Conservation (phyloP, 2,113 vertebrate genomes). For the Callospermophilus lateralis region DNA sequence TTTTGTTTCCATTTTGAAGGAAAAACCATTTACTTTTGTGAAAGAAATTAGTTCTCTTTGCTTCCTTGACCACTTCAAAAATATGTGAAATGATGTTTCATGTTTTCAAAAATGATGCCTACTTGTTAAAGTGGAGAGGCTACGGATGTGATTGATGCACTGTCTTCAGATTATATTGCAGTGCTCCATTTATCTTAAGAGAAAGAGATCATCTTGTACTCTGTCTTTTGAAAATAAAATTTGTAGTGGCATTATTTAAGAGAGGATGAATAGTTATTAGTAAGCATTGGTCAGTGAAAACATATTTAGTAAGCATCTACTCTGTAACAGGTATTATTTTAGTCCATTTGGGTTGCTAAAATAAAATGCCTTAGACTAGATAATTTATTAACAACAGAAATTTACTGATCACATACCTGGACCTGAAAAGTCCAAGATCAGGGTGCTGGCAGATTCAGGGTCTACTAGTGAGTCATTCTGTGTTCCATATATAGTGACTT, state of each 20-base stretch:
- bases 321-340: not conserved
- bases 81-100: not conserved
- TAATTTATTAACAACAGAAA: not conserved
- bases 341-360: not conserved
- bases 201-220: not conserved
- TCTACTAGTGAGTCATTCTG: not conserved
- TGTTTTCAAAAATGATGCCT: not conserved
- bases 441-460: not conserved
- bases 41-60: not conserved
- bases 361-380: not conserved
- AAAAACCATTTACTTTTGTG: not conserved
- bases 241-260: not conserved
- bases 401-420: not conserved
- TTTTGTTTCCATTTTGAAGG: not conserved
- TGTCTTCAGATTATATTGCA: not conserved
- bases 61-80: not conserved
- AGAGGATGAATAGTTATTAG: not conserved
- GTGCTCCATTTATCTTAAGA: not conserved
- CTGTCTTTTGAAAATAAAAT: slow-evolving; percentile 30
- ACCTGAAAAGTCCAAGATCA: not conserved
- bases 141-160: not conserved
- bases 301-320: not conserved
- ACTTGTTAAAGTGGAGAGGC: not conserved
- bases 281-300: not conserved
- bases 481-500: not conserved